These are phyloP conservation scores for Apostichopus leukothele DNA, from an alignment of 53 echinoderm and acorn worm species.

Conservation along the genomic window DNA sequence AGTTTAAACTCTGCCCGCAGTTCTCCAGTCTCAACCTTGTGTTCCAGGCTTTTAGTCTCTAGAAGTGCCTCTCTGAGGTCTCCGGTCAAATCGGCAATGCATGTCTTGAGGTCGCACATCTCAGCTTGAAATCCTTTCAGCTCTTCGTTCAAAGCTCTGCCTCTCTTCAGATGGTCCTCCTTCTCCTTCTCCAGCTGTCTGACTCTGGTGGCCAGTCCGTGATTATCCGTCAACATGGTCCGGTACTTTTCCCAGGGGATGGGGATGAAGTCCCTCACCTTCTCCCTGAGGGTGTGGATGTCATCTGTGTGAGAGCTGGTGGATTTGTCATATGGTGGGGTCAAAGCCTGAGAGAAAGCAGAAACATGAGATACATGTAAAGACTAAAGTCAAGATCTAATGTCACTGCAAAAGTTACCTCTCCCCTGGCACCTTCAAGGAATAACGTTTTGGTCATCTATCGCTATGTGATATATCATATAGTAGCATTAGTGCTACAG, in stretches of 20 bases:
- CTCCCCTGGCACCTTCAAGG: no score
- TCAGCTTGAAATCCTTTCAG: conserved; percentile 7
- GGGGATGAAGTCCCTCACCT: background rate
- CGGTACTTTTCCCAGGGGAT: conserved; percentile 17
- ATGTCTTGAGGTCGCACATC: conserved; percentile 6
- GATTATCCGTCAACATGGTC: background rate
- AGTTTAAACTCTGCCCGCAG: conserved; percentile 19
- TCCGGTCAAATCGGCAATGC: background rate
- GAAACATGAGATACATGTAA: background rate
- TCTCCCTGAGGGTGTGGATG: background rate
- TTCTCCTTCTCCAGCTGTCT: conserved; percentile 11
- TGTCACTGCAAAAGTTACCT: no score
- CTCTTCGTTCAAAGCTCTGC: conserved; percentile 2
- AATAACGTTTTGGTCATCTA: no score
- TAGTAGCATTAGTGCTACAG: no score
- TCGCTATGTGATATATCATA: no score
- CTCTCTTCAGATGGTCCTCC: conserved; percentile 10
- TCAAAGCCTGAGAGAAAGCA: background rate
- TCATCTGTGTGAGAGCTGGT: background rate
- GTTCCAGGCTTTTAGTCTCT: background rate
- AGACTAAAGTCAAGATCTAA: no score
- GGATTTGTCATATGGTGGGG: background rate
- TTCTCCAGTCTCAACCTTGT: conserved; percentile 20
- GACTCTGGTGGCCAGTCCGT: background rate
- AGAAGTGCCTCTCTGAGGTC: conserved; percentile 9